These are phyloP conservation scores for Leguminivora glycinivorella DNA, from an alignment of 1,140 invertebrate species.

Conservation along the genomic window DNA sequence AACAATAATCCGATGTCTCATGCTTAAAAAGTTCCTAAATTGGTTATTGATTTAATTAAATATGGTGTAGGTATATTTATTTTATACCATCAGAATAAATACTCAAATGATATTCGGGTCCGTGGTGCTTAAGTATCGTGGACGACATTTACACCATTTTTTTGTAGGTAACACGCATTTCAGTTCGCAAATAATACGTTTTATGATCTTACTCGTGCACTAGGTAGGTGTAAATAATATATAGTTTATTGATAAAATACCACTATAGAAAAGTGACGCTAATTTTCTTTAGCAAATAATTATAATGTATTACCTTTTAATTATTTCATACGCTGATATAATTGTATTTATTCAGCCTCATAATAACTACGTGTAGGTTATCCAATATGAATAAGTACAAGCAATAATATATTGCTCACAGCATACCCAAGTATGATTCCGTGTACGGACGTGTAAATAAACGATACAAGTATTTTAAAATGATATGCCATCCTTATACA, in stretches of 20 bases:
- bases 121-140: no score
- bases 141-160: background rate
- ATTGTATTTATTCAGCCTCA: constrained; percentile 2
- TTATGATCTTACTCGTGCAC: background rate
- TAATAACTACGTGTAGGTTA: background rate
- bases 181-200: background rate
- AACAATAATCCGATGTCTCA: no score
- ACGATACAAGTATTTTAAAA: constrained; percentile 5
- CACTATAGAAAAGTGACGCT: background rate
- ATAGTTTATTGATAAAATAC: background rate
- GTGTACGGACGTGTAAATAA: background rate
- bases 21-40: no score
- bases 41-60: no score
- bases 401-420: background rate
- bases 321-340: background rate
- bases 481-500: background rate
- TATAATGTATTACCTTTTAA: background rate
- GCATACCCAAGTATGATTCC: background rate
- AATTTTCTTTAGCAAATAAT: background rate
- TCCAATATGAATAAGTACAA: background rate
- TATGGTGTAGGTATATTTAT: no score
- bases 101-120: background rate
- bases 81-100: no score
- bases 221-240: background rate
- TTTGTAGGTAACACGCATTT: background rate